Percentiles rank a stretch among this genome's conserved stretches.
Conservation (phyloP, 2,797 vertebrate genomes). For the Melopsittacus undulatus region DNA sequence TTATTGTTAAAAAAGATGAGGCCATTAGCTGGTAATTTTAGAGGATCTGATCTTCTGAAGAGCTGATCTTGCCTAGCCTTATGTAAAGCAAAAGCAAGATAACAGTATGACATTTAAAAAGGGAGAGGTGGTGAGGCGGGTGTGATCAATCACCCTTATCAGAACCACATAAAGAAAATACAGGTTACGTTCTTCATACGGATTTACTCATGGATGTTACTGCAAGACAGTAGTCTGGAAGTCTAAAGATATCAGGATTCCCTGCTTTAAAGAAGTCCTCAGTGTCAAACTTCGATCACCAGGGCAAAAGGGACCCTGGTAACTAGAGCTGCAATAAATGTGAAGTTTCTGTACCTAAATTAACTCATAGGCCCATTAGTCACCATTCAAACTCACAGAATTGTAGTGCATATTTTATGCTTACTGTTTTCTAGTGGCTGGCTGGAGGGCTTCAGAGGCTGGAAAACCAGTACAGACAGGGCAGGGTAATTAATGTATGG, state of each 20-base stretch:
- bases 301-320: not conserved
- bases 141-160: not conserved
- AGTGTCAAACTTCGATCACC: not conserved
- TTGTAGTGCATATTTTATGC: not conserved
- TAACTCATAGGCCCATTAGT: not conserved
- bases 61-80: not conserved
- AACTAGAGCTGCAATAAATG: not conserved
- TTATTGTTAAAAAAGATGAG: not conserved
- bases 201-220: rapidly evolving
- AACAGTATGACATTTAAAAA: not conserved
- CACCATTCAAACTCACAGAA: not conserved
- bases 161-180: not conserved
- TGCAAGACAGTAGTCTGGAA: not conserved
- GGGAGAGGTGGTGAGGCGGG: not conserved
- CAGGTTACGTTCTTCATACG: not conserved
- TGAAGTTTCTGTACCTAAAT: not conserved
- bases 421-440: not conserved
- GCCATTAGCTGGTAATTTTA: not conserved
- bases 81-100: not conserved
- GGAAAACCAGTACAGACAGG: not conserved
- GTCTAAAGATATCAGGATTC: not conserved
- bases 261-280: not conserved
- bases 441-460: not conserved
- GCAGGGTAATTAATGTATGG: not conserved
- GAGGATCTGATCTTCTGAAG: not conserved